Evolutionary conservation across 2,888 invertebrate species (phyloP).

Genomic region (Hyppa rectilinea): DNA sequence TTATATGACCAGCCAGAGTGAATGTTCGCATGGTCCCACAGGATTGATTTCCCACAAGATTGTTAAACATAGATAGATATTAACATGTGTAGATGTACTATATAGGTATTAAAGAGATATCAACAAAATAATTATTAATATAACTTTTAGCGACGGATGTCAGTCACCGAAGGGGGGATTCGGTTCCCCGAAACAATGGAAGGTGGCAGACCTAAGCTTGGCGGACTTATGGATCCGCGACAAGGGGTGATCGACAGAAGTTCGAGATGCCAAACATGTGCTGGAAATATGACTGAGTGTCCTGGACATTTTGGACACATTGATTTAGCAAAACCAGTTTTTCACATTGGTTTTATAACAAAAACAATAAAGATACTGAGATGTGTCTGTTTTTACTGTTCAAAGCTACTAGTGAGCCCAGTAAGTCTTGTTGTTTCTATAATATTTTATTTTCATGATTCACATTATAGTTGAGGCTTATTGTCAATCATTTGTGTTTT

Average conservation of each 20-base stretch:
- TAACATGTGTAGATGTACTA: not conserved
- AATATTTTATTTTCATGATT: constrained; percentile 7
- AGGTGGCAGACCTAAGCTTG: constrained; percentile 99
- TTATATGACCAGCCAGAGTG: not conserved
- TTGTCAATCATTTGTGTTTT: constrained; percentile 71
- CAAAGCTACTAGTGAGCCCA: constrained; percentile 98
- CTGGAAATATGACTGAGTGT: constrained; percentile 99
- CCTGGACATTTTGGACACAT: constrained; percentile 99
- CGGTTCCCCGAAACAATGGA: constrained; percentile 99
- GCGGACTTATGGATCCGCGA: constrained; percentile 99
- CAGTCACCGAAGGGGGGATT: constrained; percentile 99
- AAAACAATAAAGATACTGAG: constrained; percentile 99
- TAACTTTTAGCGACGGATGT: constrained; percentile 96
- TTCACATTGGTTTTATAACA: constrained; percentile 99
- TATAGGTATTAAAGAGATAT: not conserved
- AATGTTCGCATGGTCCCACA: not conserved
- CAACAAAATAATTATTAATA: not conserved
- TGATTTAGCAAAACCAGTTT: constrained; percentile 99
- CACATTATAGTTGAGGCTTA: not conserved
- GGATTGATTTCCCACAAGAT: not conserved
- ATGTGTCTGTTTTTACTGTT: constrained; percentile 99
- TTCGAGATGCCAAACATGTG: constrained; percentile 98
- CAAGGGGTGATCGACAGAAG: constrained; percentile 99
- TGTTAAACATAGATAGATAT: not conserved
- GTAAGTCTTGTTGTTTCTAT: constrained; percentile 90